Evolutionary conservation across 2,888 invertebrate genomes (phyloP), one percentile per base, ranked within the genome.

Genomic region (Leucania comma): DNA sequence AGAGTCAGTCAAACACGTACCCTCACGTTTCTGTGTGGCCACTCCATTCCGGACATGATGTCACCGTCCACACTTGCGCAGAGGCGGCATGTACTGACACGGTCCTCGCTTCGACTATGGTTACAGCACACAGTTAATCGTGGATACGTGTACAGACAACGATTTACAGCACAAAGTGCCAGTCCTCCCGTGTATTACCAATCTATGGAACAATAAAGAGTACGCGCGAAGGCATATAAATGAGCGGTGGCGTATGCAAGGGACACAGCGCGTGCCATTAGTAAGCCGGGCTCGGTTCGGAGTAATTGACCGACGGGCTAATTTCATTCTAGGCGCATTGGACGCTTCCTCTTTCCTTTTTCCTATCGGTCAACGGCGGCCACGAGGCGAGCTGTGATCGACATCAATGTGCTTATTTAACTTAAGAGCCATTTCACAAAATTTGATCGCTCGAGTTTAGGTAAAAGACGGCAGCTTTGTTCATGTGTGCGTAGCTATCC

Each of bases 171-270:
- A 90, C 92, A 93, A 95, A 95, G 92, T 94, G 95, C 91, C 95
- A 93, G 94, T 95, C 94, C 94, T 93, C 93, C 93, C 93, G 95
- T 96, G 95, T 96, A 96, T 95, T 96, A 96, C 94, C 94, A 89
- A 95, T 94, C 95, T 93, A 94, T 94, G 93, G 94, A 95, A 96
- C 95, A 95, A 96, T 96, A 96, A 95, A 95, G 93, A 90, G 92
- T 90, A 89, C 90, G 93, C 92, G 89, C 82, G 81, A 81, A 85
- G 88, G 95, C 94, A 96, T 95, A 94, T 92, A 90, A 95, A 96
- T 95, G 92, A 94, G 93, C 91, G 89, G 90, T 90, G 92, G 86
- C 90, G 94, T 94, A 95, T 94, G 92, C 95, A 93, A 89, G 90
- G 88, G 87, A 90, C 93, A 92, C 90, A 90, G 92, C 93, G 89